Base-by-base conservation (phyloP, 1,140 invertebrate species). In the Papilio polytes region DNA sequence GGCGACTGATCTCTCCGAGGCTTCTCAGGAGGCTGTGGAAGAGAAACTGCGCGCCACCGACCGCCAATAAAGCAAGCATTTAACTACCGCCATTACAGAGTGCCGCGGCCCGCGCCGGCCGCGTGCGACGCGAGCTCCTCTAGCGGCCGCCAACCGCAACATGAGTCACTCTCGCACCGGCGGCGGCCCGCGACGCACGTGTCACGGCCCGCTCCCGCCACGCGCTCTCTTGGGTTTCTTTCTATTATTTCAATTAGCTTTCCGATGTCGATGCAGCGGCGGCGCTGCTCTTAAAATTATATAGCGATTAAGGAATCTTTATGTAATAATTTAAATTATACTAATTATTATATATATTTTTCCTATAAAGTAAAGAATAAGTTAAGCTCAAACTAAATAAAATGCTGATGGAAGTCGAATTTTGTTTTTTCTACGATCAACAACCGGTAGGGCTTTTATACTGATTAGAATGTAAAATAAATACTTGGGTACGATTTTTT, bases 1-100 rank as follows among this genome's bases (percentile, higher is more conserved):
- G 96, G 98, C 98, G 89, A 99, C 98, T 88, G 98, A 99, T 94
- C 96, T 98, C 89, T 98, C 98, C 84, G 98, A 98, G 96, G 98
- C 98, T 85, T 98, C 98, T 81, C 97, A 98, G 87, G 98, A 98
- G 95, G 97, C 98, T 86, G 98, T 99, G 80, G 98, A 98, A 94
- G 98, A 98, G 92, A 98, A 98, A 95, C 96, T 98, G 86, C 97
- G 98, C 95, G 97, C 98, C 93, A 98, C 98, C 87, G 98, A 98
- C 96, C 98, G 98, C 96, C 98, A 98, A 96, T 98, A 98, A 90
- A 80, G 84, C 74, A 63, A 85, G 88, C 91, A 89, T 89, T 91
- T 90, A 88, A 80, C 81, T 82, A 76, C 83, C 87, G 80, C 82
- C 81, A 79, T 83, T 63, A 85, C 86, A 83, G 83, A 83, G 70